Evolutionary conservation across 2,797 vertebrate species (phyloP), one percentile per base, ranked within the genome.

Genomic region (Coregonus suidteri): DNA sequence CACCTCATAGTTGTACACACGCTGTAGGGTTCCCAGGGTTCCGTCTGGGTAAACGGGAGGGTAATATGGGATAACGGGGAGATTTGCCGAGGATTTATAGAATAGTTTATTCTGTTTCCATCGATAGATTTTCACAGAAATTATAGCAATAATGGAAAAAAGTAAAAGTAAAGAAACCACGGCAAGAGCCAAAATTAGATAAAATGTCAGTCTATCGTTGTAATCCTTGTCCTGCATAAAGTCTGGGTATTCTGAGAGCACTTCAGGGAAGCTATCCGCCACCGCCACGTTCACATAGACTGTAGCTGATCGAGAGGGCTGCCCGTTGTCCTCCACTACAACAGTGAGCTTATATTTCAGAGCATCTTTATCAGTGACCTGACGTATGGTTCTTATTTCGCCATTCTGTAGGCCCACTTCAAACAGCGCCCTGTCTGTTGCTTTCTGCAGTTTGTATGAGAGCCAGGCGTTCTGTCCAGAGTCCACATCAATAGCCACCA

Each of bases 401-500:
- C 95, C 95, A 84, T 93, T 95, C 87, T 95, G 93, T 88, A 82
- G 86, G 52, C 92, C 92, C 90, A 95, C 93, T 87, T 88, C 92
- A 91, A 96, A 95, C 78, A 95, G 90, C 37, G 92, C 90, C 53
- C 92, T 95, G 84, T 95, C 95, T 78, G 93, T 91, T 83, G 90
- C 87, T 92, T 94, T 94, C 71, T 94, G 91, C 51, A 94, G 87
- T 88, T 92, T 90, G 86, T 93, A 95, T 74, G 94, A 95, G 75
- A 95, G 93, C 94, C 93, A 95, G 77, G 93, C 92, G 83, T 95
- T 95, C 88, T 94, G 93, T 83, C 93, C 93, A 82, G 91, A 93
- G 84, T 93, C 92, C 79, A 88, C 93, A 92, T 95, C 94, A 77
- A 96, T 94, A 64, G 95, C 95, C 86, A 96, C 94, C 76, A 96